Evolutionary conservation across 2,888 invertebrate genomes (phyloP), one percentile per base, ranked within the genome.

Genomic region (Tipula unca): DNA sequence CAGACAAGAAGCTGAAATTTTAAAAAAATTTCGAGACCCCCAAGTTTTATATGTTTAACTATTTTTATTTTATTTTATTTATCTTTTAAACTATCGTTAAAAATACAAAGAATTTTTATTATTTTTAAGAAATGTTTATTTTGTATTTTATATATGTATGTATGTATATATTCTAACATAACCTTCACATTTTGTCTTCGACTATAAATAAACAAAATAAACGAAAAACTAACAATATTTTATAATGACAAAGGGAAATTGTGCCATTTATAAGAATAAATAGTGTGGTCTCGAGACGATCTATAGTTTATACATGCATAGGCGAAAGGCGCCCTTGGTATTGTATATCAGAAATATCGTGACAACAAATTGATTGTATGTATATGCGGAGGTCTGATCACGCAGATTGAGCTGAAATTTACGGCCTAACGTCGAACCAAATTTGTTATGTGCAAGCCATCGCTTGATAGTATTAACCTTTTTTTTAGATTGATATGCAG

Each of bases 111-210:
- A 69, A 69, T 25, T 25, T 25, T 69, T 25, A 69, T 69, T 69
- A 69, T 69, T 69, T 69, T 69, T 25, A 69, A 69, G 25, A 69
- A 69, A 20, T 69, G 25, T 69, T 69, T 69, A 69, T 25, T 69
- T 69, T 69, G 69, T 69, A 69, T 20, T 25, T 69, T 25, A 69
- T 69, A n/a, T n/a, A n/a, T n/a, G n/a, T n/a, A n/a, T n/a, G n/a
- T n/a, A n/a, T n/a, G n/a, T n/a, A n/a, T n/a, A 69, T 69, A 69
- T 69, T 69, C 69, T 69, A 69, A 69, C 69, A 69, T 25, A 69
- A 69, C 69, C 69, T 69, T 69, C 69, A 69, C 69, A 69, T 69
- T 69, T 69, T 25, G 69, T 69, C 69, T 69, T 54, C 69, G 10
- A 25, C 20, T 69, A 25, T 10, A 69, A 69, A 69, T 25, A 69